Base-by-base conservation (phyloP, 2,113 vertebrate genomes). In the Psilopogon haemacephalus region DNA sequence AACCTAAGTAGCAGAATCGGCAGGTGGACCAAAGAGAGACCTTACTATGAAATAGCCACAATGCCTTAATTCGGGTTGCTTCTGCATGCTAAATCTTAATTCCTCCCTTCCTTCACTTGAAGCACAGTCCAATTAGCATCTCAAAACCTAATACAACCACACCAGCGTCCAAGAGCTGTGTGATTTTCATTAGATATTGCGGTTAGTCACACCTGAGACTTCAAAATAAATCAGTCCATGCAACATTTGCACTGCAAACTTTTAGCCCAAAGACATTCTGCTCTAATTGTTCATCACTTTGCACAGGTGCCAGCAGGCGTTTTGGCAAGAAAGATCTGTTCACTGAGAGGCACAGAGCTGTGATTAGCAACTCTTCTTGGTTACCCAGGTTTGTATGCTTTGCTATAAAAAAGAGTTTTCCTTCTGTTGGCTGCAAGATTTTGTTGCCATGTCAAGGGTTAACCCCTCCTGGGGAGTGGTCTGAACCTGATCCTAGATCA, bases 81-180 rank as follows among this genome's bases (percentile, higher is more conserved):
- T 73, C 78, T 80, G 56, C 37, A 44, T 77, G 27, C 15, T 76
- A 89, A 80, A 87, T 92, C n/a, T 42, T 74, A 32, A 37, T 0
- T 1, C 69, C 21, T 46, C 86, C 46, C 42, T 76, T 74, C 55
- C 59, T 67, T 84, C 90, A 90, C 56, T 48, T 62, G 18, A 55
- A 86, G 73, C 27, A 64, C 37, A 81, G 37, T 88, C 82, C 76
- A 85, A 73, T 96, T 82, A 87, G 35, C 60, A 68, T 83, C 89
- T 92, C 81, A 86, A 91, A 93, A 87, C 40, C 32, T 80, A 93
- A 37, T 54, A 64, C 32, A 93, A 62, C 60, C 15, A 26, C 67
- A 83, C 26, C 20, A 56, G 8, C 37, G 46, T 83, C 74, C 63
- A 77, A 86, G 59, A 84, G 18, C 56, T 67, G 3, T 68, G 70